phyloP scores from a whole-genome alignment of 2,113 vertebrate species.

The Ascaphus truei region DNA sequence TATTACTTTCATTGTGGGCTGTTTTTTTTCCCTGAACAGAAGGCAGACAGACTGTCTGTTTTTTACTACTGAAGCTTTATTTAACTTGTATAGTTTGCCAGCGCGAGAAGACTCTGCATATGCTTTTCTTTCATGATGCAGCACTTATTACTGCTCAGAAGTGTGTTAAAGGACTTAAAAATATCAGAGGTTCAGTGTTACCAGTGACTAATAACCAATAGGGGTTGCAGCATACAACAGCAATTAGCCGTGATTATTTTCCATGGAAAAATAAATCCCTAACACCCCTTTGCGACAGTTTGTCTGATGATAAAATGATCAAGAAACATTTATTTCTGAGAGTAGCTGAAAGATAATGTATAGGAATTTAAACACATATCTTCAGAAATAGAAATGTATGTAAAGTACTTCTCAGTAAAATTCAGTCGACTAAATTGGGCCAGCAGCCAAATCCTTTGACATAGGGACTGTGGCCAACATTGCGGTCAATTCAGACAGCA shows the following conservation, averaged over 20 bases:
- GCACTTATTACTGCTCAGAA: slow-evolving; percentile 36
- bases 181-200: slow-evolving; percentile 12
- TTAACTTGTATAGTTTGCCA: slow-evolving; percentile 62
- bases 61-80: slow-evolving; percentile 65
- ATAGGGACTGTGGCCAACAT: slow-evolving; percentile 25
- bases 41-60: slow-evolving; percentile 79
- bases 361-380: neutral
- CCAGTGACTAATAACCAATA: neutral
- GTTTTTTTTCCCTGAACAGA: slow-evolving; percentile 63
- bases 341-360: neutral
- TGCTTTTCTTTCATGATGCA: slow-evolving; percentile 40
- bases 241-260: neutral
- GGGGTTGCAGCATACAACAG: neutral
- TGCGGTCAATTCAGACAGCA: slow-evolving; percentile 33
- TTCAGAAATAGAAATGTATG: slow-evolving; percentile 16
- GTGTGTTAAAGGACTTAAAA: slow-evolving; percentile 34
- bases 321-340: neutral
- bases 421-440: slow-evolving; percentile 26
- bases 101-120: slow-evolving; percentile 36
- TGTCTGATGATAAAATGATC: too few relatives aligned
- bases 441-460: slow-evolving; percentile 26
- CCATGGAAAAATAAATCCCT: neutral
- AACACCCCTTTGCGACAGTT: neutral
- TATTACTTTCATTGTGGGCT: slow-evolving; percentile 65
- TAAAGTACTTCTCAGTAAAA: slow-evolving; percentile 1